These are phyloP conservation scores for Penaeus vannamei DNA, from an alignment of 1,140 invertebrate species.

Conservation along the genomic window DNA sequence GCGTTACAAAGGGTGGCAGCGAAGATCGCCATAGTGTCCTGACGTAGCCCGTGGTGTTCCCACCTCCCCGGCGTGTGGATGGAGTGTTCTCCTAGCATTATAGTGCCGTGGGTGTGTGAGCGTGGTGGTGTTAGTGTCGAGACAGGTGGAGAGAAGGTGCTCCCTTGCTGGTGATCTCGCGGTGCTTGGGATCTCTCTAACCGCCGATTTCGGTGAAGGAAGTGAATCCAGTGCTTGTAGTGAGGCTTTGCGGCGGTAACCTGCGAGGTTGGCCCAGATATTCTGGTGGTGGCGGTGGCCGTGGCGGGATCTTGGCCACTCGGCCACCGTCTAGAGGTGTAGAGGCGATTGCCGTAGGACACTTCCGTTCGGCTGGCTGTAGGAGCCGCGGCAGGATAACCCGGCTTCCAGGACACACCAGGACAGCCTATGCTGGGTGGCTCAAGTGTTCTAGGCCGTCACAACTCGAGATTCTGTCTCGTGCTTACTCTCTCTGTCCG, in stretches of 20 bases:
- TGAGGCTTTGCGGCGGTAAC: conserved; percentile 8
- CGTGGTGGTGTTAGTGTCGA: neutral
- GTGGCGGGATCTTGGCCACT: neutral
- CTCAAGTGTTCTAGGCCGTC: too few species aligned
- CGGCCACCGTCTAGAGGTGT: neutral
- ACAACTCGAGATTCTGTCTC: too few species aligned
- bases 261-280: conserved; percentile 21
- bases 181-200: neutral
- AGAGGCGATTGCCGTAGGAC: too few species aligned
- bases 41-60: conserved; percentile 41
- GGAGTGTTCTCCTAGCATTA: neutral
- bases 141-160: too few species aligned
- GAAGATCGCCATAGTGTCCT: conserved; percentile 49
- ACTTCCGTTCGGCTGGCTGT: too few species aligned
- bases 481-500: too few species aligned
- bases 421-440: too few species aligned
- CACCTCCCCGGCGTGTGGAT: conserved; percentile 20
- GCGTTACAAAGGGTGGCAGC: conserved; percentile 10
- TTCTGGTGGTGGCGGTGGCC: neutral
- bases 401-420: conserved; percentile 8
- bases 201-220: neutral
- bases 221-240: too few species aligned
- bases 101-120: conserved; percentile 21
- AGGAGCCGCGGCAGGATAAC: neutral
- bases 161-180: neutral